Base-by-base conservation (phyloP, 2,888 invertebrate genomes). In the Apodemia zela region DNA sequence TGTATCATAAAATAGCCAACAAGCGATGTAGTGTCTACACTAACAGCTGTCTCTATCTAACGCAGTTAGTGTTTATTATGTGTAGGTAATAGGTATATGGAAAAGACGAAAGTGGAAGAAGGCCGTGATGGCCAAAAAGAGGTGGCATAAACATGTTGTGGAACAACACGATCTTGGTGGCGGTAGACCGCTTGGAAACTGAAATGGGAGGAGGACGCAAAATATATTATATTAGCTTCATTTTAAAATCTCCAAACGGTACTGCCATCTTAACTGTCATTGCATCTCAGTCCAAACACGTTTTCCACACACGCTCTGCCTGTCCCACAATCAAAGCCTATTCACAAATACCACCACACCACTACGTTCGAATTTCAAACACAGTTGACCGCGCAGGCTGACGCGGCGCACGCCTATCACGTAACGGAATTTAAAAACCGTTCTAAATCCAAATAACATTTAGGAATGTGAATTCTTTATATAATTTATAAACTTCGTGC, bases 321-420 rank as follows among this genome's bases (percentile, higher is more conserved):
- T 81, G 83, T 82, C 82, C 82, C 83, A 87, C 86, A 87, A 87
- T 84, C 85, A 82, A 80, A 81, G 80, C 78, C 83, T 85, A 84
- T 83, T 79, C 81, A 73, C 68, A 64, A 68, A 65, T 63, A 71
- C 73, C 25, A 25, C 71, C 60, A 68, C 65, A 68, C 70, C 63
- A 64, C 71, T 65, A 67, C 69, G 66, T 66, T 67, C 67, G 63
- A 66, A 68, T 65, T 63, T 57, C 64, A 63, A 68, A 75, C 85
- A 87, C 79, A 89, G 82, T 83, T 76, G 77, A 82, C 80, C 84
- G 89, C 86, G 88, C 84, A 74, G 81, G 78, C 81, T 78, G 77
- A 78, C 75, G 83, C 81, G 81, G 83, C 78, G 85, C 76, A 87
- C 87, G 87, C 72, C 67, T 79, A 63, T 71, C 69, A 65, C 68